phyloP scores from a whole-genome alignment of 2,888 invertebrate genomes.

The Branchellion lobata region DNA sequence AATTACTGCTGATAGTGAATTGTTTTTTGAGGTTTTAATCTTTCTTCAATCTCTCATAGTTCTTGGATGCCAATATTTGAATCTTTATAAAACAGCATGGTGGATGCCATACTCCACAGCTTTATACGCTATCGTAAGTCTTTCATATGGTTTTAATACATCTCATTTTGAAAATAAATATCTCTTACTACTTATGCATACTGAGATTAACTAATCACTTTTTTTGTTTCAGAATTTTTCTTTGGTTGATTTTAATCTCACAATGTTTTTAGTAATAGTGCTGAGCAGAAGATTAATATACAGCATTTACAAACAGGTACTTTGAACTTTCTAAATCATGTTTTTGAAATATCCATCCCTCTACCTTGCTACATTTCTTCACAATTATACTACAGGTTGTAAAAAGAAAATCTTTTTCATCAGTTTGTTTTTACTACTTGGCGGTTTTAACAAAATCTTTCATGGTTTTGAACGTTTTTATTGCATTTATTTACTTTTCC shows the following conservation, averaged over 20 bases:
- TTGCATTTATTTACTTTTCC: conserved; percentile 71
- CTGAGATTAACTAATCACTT: no score
- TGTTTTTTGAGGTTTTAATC: conserved; percentile 82
- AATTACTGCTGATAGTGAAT: conserved; percentile 73
- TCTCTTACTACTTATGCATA: neutral
- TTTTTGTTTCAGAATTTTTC: conserved; percentile 49
- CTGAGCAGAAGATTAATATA: conserved; percentile 77
- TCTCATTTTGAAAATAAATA: neutral
- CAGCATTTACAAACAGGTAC: conserved; percentile 64
- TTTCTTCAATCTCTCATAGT: conserved; percentile 77
- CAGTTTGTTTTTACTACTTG: conserved; percentile 54
- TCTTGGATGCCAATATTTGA: conserved; percentile 82
- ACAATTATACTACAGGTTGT: neutral
- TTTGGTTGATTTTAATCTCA: conserved; percentile 82
- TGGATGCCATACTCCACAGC: conserved; percentile 92
- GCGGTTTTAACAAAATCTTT: conserved; percentile 54
- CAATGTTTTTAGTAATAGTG: conserved; percentile 79
- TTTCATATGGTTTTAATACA: neutral
- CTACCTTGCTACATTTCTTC: neutral
- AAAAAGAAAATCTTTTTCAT: conserved; percentile 14
- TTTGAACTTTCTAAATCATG: conserved; percentile 5
- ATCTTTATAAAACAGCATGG: conserved; percentile 92
- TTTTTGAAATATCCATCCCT: conserved; percentile 2
- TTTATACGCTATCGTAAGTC: conserved; percentile 79
- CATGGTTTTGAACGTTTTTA: conserved; percentile 63